Evolutionary conservation across 2,797 vertebrate species (phyloP).

Genomic region (Telmatherina bonti): DNA sequence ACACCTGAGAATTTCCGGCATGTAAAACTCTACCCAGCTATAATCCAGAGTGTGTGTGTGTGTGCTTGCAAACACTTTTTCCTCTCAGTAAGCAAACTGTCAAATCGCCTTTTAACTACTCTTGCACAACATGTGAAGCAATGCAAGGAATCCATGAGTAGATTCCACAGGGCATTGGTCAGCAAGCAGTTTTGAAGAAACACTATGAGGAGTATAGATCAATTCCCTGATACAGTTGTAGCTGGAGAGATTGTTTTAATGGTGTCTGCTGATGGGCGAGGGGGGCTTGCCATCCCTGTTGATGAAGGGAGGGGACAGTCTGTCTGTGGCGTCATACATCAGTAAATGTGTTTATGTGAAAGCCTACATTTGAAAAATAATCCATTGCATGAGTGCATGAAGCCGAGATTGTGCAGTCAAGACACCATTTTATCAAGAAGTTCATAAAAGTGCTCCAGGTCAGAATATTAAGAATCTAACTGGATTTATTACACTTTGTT

Average conservation of each 20-base stretch:
- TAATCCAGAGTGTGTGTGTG: slow-evolving; percentile 37
- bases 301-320: slow-evolving; percentile 4
- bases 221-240: slow-evolving; percentile 15
- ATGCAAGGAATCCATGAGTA: slow-evolving; percentile 39
- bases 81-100: slow-evolving; percentile 21
- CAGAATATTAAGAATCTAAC: not conserved
- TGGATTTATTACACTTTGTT: not conserved
- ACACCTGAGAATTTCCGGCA: slow-evolving; percentile 27
- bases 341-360: slow-evolving; percentile 31
- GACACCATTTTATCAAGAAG: not conserved
- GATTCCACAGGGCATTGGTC: slow-evolving; percentile 6
- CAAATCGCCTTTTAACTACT: slow-evolving; percentile 50
- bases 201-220: slow-evolving; percentile 16
- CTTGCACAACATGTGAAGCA: slow-evolving; percentile 56
- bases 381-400: not conserved
- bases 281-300: slow-evolving; percentile 20
- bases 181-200: slow-evolving; percentile 18
- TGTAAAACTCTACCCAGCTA: slow-evolving; percentile 9
- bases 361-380: slow-evolving; percentile 4
- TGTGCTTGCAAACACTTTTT: slow-evolving; percentile 29
- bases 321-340: slow-evolving; percentile 8
- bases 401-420: not conserved
- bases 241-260: slow-evolving; percentile 15
- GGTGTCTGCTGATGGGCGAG: slow-evolving; percentile 29
- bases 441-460: not conserved